These are phyloP conservation scores for Sylvilagus floridanus DNA, from an alignment of 2,797 vertebrate species.

Conservation along the genomic window DNA sequence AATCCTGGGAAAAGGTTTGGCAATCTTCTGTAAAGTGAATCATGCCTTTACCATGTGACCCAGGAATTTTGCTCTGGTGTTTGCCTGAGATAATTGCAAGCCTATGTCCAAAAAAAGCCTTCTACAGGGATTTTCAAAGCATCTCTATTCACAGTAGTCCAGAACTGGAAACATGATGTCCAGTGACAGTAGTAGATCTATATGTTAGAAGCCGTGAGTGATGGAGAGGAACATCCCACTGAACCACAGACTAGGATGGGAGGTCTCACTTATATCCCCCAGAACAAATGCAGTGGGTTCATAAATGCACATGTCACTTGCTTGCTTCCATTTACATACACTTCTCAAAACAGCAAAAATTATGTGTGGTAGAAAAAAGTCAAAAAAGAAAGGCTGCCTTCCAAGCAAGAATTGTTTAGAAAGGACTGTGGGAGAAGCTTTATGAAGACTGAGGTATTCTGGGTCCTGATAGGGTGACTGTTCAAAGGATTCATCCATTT, in stretches of 20 bases:
- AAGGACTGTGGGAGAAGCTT: neutral
- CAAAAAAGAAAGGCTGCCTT: neutral
- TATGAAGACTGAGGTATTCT: no score
- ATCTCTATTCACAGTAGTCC: neutral
- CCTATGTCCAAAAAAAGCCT: neutral
- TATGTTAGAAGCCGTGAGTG: neutral
- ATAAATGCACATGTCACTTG: neutral
- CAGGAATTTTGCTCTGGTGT: neutral
- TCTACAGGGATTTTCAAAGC: neutral
- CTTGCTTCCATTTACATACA: neutral
- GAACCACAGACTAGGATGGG: no score
- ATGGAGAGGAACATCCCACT: neutral
- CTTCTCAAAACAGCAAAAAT: neutral
- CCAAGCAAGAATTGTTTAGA: neutral
- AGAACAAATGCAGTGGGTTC: neutral
- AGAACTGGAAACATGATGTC: neutral
- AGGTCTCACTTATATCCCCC: no score
- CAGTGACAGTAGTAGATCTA: no score
- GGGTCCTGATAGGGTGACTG: neutral
- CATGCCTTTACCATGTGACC: neutral
- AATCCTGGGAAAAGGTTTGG: neutral
- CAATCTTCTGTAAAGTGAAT: neutral
- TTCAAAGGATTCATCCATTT: neutral
- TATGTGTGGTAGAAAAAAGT: no score
- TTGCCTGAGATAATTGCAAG: neutral